Evolutionary conservation across 1,140 invertebrate species (phyloP), one percentile per base, ranked within the genome.

Genomic region (Dysdera silvatica): DNA sequence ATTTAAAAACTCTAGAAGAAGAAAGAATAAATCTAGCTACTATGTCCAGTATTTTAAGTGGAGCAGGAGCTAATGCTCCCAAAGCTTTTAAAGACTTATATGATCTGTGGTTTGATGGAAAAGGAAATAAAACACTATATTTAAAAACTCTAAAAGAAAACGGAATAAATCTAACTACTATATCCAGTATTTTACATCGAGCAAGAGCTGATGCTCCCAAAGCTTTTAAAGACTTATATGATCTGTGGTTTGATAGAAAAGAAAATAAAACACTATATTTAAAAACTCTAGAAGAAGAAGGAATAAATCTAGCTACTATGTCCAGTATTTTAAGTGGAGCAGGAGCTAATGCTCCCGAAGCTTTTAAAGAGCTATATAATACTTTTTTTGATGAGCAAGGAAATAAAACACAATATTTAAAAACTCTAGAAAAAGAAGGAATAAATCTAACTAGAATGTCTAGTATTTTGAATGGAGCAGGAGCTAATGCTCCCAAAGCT

Each of bases 361-460:
- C 48, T 28, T 51, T 51, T 51, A 51, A 51, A 28, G 26, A 51
- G 12, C 29, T 51, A 28, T 51, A 51, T 51, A 18, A 51, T 28
- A 20, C 29, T 51, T 56, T 3, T 16, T 54, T 54, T 54, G 52
- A 54, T 54, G 23, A 40, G 14, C 33, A 54, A 37, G 52, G 52
- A 54, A 54, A 40, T 54, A 54, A 23, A 54, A 54, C 6, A 54
- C 33, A 54, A n/a, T 24, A 37, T 54, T 54, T 54, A 54, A 54
- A 54, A n/a, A n/a, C n/a, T n/a, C n/a, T n/a, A n/a, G n/a, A n/a
- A n/a, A n/a, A n/a, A n/a, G n/a, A n/a, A n/a, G n/a, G n/a, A n/a
- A n/a, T n/a, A n/a, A n/a, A n/a, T n/a, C n/a, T n/a, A n/a, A n/a
- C n/a, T n/a, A n/a, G n/a, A n/a, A n/a, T n/a, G n/a, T n/a, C n/a